Evolutionary conservation across 2,888 invertebrate species (phyloP).

Genomic region (Sminthurides aquaticus): DNA sequence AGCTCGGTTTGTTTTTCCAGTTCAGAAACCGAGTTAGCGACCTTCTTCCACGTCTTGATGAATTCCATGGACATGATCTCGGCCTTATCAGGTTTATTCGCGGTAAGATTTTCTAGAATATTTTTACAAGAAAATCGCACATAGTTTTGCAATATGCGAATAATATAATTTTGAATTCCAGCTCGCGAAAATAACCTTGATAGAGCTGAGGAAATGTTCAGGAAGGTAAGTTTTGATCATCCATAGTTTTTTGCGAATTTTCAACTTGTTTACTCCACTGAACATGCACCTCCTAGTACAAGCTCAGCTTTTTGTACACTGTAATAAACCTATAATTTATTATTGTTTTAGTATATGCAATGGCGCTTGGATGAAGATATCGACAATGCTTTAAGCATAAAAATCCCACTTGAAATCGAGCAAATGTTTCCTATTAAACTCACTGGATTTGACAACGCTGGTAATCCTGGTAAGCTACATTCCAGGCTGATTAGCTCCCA

Average conservation of each 20-base stretch:
- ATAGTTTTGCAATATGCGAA: neutral
- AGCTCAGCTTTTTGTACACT: neutral
- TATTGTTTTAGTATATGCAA: slow-evolving; percentile 1
- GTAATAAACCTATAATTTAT: neutral
- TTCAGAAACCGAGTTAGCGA: neutral
- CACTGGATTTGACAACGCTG: neutral
- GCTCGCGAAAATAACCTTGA: slow-evolving; percentile 12
- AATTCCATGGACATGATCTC: slow-evolving; percentile 4
- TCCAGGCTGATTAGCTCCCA: no score
- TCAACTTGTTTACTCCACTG: no score
- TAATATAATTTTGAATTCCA: neutral
- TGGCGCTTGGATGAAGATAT: slow-evolving; percentile 9
- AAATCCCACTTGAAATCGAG: slow-evolving; percentile 1
- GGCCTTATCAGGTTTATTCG: slow-evolving; percentile 11
- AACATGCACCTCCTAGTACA: no score
- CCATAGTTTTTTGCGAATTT: no score
- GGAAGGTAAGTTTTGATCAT: slow-evolving; percentile 6
- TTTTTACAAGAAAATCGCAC: no score
- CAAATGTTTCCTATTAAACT: neutral
- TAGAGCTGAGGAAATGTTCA: slow-evolving; percentile 14
- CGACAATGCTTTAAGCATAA: neutral
- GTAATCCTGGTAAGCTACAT: neutral
- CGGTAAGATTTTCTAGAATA: neutral
- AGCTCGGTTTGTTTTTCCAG: no score
- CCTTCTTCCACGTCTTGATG: slow-evolving; percentile 3